Evolutionary conservation across 37 sponge, comb jelly and placozoan genomes (phyloP).

Genomic region (Agelas oroides): DNA sequence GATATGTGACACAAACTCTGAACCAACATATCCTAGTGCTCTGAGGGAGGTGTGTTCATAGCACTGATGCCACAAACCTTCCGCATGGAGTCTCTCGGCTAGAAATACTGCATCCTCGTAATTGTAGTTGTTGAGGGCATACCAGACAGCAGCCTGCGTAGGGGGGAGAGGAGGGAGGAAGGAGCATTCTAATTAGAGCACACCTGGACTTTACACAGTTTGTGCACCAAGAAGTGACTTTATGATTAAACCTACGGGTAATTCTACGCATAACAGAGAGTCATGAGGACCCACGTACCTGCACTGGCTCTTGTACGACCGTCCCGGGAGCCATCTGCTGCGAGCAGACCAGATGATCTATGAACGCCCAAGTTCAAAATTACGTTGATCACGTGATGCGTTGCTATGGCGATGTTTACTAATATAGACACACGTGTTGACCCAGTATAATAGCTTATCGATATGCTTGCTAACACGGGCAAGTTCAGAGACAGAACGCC

Average conservation of each 20-base stretch:
- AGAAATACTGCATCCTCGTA: slow-evolving; percentile 90
- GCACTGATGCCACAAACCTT: slow-evolving; percentile 47
- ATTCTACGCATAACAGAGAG: too few species aligned
- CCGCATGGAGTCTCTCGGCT: slow-evolving; percentile 92
- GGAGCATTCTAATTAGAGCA: slow-evolving; percentile 4
- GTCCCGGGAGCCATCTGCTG: too few species aligned
- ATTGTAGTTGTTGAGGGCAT: slow-evolving; percentile 80
- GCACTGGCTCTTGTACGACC: slow-evolving; percentile 37
- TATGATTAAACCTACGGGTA: background rate
- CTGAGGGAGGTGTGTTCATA: too few species aligned
- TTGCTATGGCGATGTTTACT: slow-evolving; percentile 27
- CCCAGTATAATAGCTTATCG: background rate
- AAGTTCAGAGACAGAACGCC: slow-evolving; percentile 65
- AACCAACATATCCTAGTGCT: too few species aligned
- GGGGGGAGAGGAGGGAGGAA: background rate
- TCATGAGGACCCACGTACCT: slow-evolving; percentile 12
- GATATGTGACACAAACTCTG: too few species aligned
- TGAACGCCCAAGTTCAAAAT: too few species aligned
- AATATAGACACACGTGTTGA: background rate
- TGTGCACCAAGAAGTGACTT: background rate
- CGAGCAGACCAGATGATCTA: too few species aligned
- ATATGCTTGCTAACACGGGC: background rate
- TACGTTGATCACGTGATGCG: background rate
- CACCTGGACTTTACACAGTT: background rate
- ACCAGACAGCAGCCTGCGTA: slow-evolving; percentile 84